These are phyloP conservation scores for Idaea aversata DNA, from an alignment of 2,888 invertebrate species.

Conservation along the genomic window DNA sequence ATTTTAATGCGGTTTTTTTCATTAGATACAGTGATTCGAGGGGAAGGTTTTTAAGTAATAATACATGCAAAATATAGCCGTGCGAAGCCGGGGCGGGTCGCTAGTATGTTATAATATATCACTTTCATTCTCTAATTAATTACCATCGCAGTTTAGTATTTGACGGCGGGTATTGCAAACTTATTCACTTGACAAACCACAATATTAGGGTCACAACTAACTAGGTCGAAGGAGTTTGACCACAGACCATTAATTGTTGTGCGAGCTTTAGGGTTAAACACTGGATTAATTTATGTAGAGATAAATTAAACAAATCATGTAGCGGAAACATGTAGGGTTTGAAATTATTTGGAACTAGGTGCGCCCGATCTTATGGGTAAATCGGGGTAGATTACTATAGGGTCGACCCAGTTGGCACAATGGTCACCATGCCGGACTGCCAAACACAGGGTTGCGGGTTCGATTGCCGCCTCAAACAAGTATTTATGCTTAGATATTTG, in stretches of 20 bases:
- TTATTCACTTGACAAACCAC: conserved; percentile 23
- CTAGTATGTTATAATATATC: too few relatives aligned
- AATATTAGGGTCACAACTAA: conserved; percentile 24
- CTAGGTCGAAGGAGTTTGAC: conserved; percentile 28
- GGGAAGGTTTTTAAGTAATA: too few relatives aligned
- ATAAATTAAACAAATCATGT: conserved; percentile 21
- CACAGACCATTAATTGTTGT: conserved; percentile 44
- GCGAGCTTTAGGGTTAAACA: conserved; percentile 31
- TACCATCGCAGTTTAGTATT: background rate
- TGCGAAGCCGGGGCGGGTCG: too few relatives aligned
- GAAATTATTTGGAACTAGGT: background rate
- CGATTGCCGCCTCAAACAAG: too few relatives aligned
- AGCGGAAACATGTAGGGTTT: background rate
- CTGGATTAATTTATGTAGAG: conserved; percentile 41
- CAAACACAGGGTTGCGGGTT: too few relatives aligned
- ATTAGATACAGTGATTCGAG: too few relatives aligned
- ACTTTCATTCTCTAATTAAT: background rate
- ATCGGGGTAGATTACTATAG: too few relatives aligned
- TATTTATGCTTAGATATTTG: too few relatives aligned
- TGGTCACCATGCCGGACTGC: too few relatives aligned
- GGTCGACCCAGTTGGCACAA: too few relatives aligned
- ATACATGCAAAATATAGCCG: too few relatives aligned
- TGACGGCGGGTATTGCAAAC: conserved; percentile 11
- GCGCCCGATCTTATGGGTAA: background rate
- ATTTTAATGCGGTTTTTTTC: too few relatives aligned